Evolutionary conservation across 2,797 vertebrate genomes (phyloP).

Genomic region (Linurgus olivaceus): DNA sequence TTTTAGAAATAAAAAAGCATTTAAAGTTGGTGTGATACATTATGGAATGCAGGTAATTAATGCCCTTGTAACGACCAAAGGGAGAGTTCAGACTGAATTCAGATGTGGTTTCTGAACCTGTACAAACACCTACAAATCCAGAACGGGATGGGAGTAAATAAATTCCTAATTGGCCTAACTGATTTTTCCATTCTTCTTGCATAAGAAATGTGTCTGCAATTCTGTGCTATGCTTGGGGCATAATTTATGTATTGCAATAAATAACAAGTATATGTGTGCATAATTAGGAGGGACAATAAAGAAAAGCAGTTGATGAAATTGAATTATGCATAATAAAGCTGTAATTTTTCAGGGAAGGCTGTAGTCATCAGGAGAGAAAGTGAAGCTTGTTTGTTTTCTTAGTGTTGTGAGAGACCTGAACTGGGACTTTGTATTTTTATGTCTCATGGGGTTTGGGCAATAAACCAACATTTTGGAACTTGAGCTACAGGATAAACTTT

Average conservation of each 20-base stretch:
- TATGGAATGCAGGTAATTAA: not conserved
- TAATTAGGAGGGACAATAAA: constrained; percentile 40
- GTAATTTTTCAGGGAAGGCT: not conserved
- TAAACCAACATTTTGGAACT: not conserved
- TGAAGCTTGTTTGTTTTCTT: not conserved
- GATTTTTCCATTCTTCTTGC: not conserved
- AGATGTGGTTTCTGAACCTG: not conserved
- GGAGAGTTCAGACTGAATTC: not conserved
- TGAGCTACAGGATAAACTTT: not conserved
- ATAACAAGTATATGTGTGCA: not conserved
- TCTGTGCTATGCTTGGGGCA: not conserved
- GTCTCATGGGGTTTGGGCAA: not conserved
- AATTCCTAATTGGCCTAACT: not conserved
- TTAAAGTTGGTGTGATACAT: not conserved
- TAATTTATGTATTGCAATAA: constrained; percentile 13
- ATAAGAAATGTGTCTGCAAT: not conserved
- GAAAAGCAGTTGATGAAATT: constrained; percentile 41
- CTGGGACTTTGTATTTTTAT: not conserved
- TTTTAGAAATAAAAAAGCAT: not conserved
- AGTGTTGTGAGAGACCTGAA: not conserved
- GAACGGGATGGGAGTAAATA: not conserved
- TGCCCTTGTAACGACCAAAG: not conserved
- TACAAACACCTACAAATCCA: not conserved
- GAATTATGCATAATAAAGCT: constrained; percentile 10
- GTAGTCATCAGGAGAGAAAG: not conserved